A percentile compares a stretch with the other conserved stretches of the same genome.
phyloP scores from a whole-genome alignment of 2,797 vertebrate genomes.

The Sebastes wilsoni region DNA sequence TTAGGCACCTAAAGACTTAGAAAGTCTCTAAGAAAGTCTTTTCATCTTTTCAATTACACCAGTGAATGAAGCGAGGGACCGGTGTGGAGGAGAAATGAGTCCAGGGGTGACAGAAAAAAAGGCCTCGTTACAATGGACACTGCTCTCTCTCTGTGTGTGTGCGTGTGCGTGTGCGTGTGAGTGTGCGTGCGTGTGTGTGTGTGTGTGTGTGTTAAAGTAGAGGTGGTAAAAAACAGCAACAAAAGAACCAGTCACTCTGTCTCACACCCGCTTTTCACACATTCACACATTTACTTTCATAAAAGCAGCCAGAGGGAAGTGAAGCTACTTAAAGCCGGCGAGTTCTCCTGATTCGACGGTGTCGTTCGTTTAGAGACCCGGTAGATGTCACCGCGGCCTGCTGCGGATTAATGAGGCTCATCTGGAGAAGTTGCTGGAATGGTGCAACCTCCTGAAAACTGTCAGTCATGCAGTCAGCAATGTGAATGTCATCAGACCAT shows the following conservation, averaged over 20 bases:
- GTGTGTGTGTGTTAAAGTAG: not conserved
- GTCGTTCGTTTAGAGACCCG: not conserved
- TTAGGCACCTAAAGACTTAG: slow-evolving; percentile 14
- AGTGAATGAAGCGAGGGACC: slow-evolving; percentile 8
- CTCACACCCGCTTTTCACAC: slow-evolving; percentile 5
- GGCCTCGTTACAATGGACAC: not conserved
- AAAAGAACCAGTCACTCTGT: not conserved
- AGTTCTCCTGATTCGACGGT: not conserved
- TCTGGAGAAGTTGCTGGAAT: not conserved
- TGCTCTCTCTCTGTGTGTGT: too few species aligned
- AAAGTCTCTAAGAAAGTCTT: slow-evolving; percentile 25
- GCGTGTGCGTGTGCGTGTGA: not conserved
- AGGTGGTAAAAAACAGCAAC: not conserved
- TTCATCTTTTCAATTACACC: slow-evolving; percentile 53
- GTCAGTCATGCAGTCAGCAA: slow-evolving; percentile 4
- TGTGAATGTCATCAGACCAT: not conserved
- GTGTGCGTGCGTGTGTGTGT: not conserved
- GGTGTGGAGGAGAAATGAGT: not conserved
- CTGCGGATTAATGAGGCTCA: slow-evolving; percentile 25
- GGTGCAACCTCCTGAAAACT: slow-evolving; percentile 29
- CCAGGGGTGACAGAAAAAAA: not conserved
- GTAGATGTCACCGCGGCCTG: not conserved
- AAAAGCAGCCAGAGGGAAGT: not conserved
- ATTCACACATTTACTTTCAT: slow-evolving; percentile 8
- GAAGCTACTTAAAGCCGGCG: not conserved